Evolutionary conservation across 2,113 vertebrate genomes (phyloP).

Genomic region (Hassar affinis): DNA sequence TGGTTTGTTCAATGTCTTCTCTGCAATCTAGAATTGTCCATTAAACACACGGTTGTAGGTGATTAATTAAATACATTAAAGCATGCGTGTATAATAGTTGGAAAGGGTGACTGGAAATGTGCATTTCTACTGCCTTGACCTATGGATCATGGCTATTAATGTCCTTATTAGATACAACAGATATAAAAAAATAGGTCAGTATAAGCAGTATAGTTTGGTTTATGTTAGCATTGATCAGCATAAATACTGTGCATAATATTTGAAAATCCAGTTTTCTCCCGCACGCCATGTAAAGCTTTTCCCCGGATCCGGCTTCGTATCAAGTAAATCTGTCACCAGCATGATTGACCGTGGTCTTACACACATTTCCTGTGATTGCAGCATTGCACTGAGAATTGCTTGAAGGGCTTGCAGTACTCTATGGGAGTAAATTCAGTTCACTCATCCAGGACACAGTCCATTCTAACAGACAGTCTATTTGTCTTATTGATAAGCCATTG

Average conservation of each 20-base stretch:
- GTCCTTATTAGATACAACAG: background rate
- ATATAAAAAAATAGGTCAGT: background rate
- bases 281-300: background rate
- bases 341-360: conserved; percentile 35
- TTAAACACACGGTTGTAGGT: background rate
- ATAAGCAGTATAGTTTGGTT: background rate
- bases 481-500: conserved; percentile 2
- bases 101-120: background rate
- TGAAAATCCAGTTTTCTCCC: background rate
- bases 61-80: conserved; percentile 6
- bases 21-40: background rate
- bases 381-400: conserved; percentile 11
- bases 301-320: background rate
- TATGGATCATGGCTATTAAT: background rate
- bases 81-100: background rate
- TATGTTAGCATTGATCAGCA: background rate
- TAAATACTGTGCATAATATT: background rate
- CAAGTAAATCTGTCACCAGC: conserved; percentile 29
- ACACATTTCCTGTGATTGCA: conserved; percentile 29
- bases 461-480: conserved; percentile 27
- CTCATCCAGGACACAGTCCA: conserved; percentile 21
- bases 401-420: conserved; percentile 8
- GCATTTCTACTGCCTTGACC: background rate
- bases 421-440: conserved; percentile 30
- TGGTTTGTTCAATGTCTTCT: conserved; percentile 11